A percentile compares a stretch with the other conserved stretches of the same genome.
These are phyloP conservation scores for Catalaphyllia jardinei DNA, from an alignment of 64 coral and sea anemone species.

Conservation along the genomic window DNA sequence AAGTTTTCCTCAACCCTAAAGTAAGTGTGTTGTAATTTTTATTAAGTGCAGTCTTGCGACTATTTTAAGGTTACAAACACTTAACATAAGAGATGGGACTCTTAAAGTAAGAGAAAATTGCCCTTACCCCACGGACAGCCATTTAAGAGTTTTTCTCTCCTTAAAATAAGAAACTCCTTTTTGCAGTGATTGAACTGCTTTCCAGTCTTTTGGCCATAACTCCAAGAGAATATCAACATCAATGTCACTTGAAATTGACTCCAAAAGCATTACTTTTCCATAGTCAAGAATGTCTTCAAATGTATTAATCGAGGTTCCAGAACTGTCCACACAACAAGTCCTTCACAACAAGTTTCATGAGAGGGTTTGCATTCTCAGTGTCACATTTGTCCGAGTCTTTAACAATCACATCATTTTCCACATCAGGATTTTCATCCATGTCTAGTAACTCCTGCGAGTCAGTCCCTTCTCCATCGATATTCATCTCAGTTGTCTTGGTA, in stretches of 20 bases:
- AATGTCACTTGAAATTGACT: conserved; percentile 17
- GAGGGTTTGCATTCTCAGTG: conserved; percentile 22
- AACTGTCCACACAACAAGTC: conserved; percentile 45
- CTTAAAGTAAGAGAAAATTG: no score
- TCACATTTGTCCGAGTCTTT: conserved; percentile 16
- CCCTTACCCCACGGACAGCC: no score
- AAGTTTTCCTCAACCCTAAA: background rate
- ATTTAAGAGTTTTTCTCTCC: no score
- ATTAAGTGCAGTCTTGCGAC: background rate
- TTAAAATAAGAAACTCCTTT: no score
- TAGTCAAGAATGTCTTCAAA: conserved; percentile 71
- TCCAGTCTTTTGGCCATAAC: conserved; percentile 81
- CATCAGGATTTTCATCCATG: background rate
- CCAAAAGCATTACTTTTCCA: conserved; percentile 53
- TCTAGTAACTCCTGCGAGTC: conserved; percentile 10
- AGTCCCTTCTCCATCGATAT: conserved; percentile 16
- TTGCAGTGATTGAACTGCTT: conserved; percentile 14
- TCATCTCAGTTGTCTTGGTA: conserved; percentile 8
- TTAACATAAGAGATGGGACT: no score
- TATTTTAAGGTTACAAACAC: background rate
- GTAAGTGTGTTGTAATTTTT: background rate
- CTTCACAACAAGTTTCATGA: conserved; percentile 65
- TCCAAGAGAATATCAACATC: conserved; percentile 60
- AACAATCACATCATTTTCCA: conserved; percentile 22
- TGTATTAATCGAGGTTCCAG: conserved; percentile 64